Evolutionary conservation across 2,888 invertebrate species (phyloP), one percentile per base, ranked within the genome.

Genomic region (Steinernema hermaphroditum): DNA sequence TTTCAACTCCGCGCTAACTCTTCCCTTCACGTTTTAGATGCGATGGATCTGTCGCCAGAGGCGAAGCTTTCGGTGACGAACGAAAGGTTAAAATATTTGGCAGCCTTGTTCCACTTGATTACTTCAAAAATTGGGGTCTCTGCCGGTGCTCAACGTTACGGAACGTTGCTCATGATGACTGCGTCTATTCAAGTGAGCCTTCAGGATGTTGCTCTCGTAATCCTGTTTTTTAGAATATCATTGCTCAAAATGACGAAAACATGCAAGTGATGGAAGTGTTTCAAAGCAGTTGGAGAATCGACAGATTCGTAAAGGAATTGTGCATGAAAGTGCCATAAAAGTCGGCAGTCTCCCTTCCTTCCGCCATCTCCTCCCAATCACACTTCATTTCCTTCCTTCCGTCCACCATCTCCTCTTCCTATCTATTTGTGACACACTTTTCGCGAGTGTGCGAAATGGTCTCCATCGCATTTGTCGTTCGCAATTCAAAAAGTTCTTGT

Each of bases 261-360:
- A 85, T 85, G 85, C 85, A 86, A 73, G 83, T 85, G 19, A 85
- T 85, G 85, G 83, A 84, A 50, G 75, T 84, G 70, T 84, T 82
- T 74, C 80, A 80, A 74, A 80, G 81, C 72, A 81, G 46, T 16
- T 77, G 71, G 82, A 78, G 81, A 79, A 72, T 79, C 62, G 82
- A 83, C 75, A 79, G 78, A 49, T 82, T 82, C 68, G 81, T 84
- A 19, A 76, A 77, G 34, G 76, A 76, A 50, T 68, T 77, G 24
- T 75, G 68, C 68, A 73, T 77, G 72, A 76, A 72, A 22, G 50
- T 54, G 41, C 44, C 41, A n/a, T 49, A 72, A 34, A 14, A 12
- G 29, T 62, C 54, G 1, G 12, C 32, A 32, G 32, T 62, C 14
- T 16, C 34, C 62, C 6, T 2, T 46, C 32, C 62, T 62, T 14